phyloP scores from a whole-genome alignment of 2,113 vertebrate genomes.

The Bubo scandiacus region DNA sequence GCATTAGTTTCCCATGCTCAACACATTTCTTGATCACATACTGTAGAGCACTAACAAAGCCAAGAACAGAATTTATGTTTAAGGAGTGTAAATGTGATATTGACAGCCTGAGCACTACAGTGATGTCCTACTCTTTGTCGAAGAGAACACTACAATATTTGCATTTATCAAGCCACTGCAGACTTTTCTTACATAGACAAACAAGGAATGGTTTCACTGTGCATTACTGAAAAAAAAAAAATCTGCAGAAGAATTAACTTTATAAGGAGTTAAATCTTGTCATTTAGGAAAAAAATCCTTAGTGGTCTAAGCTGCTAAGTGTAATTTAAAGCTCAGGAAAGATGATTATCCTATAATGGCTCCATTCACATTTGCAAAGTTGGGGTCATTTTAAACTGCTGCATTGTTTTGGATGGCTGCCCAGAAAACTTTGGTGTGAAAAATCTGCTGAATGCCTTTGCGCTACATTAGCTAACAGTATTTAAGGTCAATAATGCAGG shows the following conservation, averaged over 20 bases:
- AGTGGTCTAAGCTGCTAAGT: not conserved
- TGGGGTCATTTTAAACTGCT: conserved; percentile 37
- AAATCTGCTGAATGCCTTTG: conserved; percentile 44
- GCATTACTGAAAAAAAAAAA: not conserved
- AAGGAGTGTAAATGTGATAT: not conserved
- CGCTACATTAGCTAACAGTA: conserved; percentile 28
- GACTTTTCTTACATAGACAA: not conserved
- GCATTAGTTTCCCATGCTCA: not conserved
- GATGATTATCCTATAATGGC: conserved; percentile 1
- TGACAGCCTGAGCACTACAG: not conserved
- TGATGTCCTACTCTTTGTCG: not conserved
- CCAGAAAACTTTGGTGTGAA: conserved; percentile 56
- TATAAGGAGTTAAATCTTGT: not conserved
- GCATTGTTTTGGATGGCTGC: conserved; percentile 46
- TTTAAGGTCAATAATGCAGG: conserved; percentile 42
- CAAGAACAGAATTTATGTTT: not conserved
- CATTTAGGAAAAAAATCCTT: not conserved
- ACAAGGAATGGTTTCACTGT: not conserved
- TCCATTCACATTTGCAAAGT: conserved; percentile 39
- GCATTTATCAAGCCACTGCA: not conserved
- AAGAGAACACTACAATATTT: not conserved
- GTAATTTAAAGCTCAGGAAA: conserved; percentile 44
- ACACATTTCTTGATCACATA: not conserved
- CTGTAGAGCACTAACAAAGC: not conserved
- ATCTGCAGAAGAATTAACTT: conserved; percentile 25